These are phyloP conservation scores for Gephyroberyx darwinii DNA, from an alignment of 2,797 vertebrate genomes.

Conservation along the genomic window DNA sequence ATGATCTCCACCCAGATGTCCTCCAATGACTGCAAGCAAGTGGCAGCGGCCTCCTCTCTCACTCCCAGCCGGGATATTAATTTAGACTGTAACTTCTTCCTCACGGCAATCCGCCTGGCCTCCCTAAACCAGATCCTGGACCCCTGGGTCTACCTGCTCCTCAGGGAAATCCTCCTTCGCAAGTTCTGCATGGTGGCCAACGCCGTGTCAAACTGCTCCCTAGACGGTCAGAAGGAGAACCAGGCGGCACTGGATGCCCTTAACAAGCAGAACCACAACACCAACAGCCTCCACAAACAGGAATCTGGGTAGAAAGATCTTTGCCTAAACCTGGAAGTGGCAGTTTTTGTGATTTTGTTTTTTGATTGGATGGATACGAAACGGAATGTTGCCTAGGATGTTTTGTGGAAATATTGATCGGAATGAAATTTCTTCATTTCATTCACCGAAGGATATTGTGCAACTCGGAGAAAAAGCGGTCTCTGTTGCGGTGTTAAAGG, in stretches of 20 bases:
- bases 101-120: slow-evolving; percentile 92
- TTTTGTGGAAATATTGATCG: slow-evolving; percentile 3
- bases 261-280: slow-evolving; percentile 70
- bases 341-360: background rate
- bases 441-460: slow-evolving; percentile 21
- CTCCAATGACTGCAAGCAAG: slow-evolving; percentile 83
- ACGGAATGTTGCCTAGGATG: slow-evolving; percentile 11
- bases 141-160: slow-evolving; percentile 96
- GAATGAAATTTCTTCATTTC: background rate
- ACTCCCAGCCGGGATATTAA: slow-evolving; percentile 59
- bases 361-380: slow-evolving; percentile 27
- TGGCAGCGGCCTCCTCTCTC: background rate
- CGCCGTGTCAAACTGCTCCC: slow-evolving; percentile 89
- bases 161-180: slow-evolving; percentile 92
- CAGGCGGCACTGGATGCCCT: slow-evolving; percentile 63
- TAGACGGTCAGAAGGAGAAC: slow-evolving; percentile 79
- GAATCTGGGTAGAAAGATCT: slow-evolving; percentile 35
- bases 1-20: slow-evolving; percentile 87
- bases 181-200: slow-evolving; percentile 91
- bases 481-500: slow-evolving; percentile 7
- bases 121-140: slow-evolving; percentile 98
- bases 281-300: slow-evolving; percentile 63
- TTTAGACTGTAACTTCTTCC: slow-evolving; percentile 88
- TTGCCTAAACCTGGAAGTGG: background rate
- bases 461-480: background rate